Base-by-base conservation (phyloP, 2,888 invertebrate genomes). In the Lycia hirtaria region DNA sequence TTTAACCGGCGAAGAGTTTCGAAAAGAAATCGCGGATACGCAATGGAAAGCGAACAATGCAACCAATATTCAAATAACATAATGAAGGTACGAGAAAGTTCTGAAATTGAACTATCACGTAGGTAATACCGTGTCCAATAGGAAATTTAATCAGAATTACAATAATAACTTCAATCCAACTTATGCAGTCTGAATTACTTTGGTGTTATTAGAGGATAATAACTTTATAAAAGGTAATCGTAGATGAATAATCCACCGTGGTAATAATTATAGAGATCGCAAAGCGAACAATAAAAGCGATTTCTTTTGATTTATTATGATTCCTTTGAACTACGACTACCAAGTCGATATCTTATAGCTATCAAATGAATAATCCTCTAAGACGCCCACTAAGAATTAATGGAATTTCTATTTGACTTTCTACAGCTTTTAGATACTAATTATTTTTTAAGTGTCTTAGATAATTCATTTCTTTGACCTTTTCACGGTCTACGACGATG, bases 51-150 rank as follows among this genome's bases (percentile, higher is more conserved):
- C 30, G 7, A 40, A 40, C 32, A 20, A 52, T 33, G 26, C 19
- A 40, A 28, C 28, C 10, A 35, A 43, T 49, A 49, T 44, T 56
- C 43, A 22, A 56, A 56, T 49, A 35, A 44, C 44, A 44, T 41
- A 55, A 48, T 55, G 30, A 40, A 45, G 7, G 26, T 52, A 40
- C 44, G 40, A 62, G 60, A 61, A 59, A 59, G 56, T 37, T 44
- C 28, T 43, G 37, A 65, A 50, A 58, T 45, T 53, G 52, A 63
- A 61, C 63, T 59, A 60, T 63, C 61, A 61, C 58, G 62, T 62
- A 58, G 50, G 19, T 56, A 43, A 37, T 15, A 48, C 43, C 58
- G 58, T 45, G 40, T 47, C 54, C 33, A 52, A 64, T 63, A 38
- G 37, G 43, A 56, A 62, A 45, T 51, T 55, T 33, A 56, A 60